phyloP scores from a whole-genome alignment of 2,888 invertebrate genomes.

The Melolontha melolontha region DNA sequence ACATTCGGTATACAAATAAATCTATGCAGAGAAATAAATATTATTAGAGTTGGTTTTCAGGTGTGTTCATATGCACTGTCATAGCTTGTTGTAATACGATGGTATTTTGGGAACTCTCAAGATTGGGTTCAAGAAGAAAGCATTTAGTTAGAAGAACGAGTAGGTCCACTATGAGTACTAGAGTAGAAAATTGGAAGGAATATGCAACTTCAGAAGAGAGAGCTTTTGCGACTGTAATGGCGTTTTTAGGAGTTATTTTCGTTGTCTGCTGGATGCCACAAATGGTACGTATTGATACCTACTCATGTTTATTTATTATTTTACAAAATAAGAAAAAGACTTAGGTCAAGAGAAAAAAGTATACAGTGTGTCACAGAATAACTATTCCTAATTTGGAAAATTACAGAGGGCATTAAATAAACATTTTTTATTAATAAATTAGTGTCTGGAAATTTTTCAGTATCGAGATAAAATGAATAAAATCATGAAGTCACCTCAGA shows the following conservation, averaged over 20 bases:
- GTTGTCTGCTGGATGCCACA: slow-evolving; percentile 90
- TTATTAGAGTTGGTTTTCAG: slow-evolving; percentile 64
- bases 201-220: slow-evolving; percentile 82
- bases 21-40: neutral
- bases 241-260: slow-evolving; percentile 83
- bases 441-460: too few species aligned
- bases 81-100: slow-evolving; percentile 87
- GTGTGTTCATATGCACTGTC: slow-evolving; percentile 77
- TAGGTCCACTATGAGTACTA: slow-evolving; percentile 60
- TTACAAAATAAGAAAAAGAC: neutral
- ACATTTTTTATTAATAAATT: too few species aligned
- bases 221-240: slow-evolving; percentile 88
- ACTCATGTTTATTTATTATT: too few species aligned
- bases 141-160: slow-evolving; percentile 64
- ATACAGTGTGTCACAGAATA: too few species aligned
- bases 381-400: too few species aligned
- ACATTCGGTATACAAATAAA: slow-evolving; percentile 72
- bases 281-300: slow-evolving; percentile 77
- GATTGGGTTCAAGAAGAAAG: slow-evolving; percentile 66
- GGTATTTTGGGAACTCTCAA: slow-evolving; percentile 81
- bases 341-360: neutral
- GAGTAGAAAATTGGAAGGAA: slow-evolving; percentile 51
- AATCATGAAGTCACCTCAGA: too few species aligned
- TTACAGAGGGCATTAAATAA: too few species aligned
- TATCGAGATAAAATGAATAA: too few species aligned